Evolutionary conservation across 2,888 invertebrate species (phyloP).

Genomic region (Lithodes maja): DNA sequence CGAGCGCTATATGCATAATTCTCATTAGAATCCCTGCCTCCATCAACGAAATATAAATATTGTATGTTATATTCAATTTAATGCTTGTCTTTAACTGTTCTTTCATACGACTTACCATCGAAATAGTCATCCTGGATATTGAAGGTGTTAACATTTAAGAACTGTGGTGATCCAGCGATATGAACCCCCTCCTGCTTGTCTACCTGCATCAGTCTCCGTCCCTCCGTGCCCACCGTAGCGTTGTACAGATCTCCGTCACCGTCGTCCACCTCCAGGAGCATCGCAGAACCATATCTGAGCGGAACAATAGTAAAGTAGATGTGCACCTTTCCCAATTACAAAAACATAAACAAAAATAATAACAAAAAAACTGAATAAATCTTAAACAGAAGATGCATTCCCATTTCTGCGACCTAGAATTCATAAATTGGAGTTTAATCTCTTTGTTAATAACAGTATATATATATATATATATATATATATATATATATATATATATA

Average conservation of each 20-base stretch:
- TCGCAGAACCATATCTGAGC: conserved; percentile 30
- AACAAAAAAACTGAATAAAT: neutral
- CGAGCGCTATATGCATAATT: too few species aligned
- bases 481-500: too few species aligned
- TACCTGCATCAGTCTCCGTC: conserved; percentile 41
- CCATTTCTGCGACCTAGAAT: too few species aligned
- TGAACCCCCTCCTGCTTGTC: conserved; percentile 50
- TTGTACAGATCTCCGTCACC: neutral
- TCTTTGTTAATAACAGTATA: too few species aligned
- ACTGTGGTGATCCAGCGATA: conserved; percentile 48
- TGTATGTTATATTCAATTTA: too few species aligned
- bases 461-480: too few species aligned
- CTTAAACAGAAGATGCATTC: too few species aligned
- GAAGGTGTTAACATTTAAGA: conserved; percentile 19
- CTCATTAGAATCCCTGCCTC: too few species aligned
- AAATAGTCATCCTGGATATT: conserved; percentile 39
- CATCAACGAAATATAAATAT: too few species aligned
- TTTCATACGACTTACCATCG: conserved; percentile 27
- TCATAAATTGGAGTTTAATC: too few species aligned
- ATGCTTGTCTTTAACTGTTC: too few species aligned
- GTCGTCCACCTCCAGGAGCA: conserved; percentile 38
- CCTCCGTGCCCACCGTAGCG: conserved; percentile 18
- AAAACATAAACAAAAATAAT: neutral
- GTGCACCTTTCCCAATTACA: neutral
- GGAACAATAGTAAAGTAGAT: neutral